Evolutionary conservation across 2,888 invertebrate genomes (phyloP).

Genomic region (Drosophila sordidapex): DNA sequence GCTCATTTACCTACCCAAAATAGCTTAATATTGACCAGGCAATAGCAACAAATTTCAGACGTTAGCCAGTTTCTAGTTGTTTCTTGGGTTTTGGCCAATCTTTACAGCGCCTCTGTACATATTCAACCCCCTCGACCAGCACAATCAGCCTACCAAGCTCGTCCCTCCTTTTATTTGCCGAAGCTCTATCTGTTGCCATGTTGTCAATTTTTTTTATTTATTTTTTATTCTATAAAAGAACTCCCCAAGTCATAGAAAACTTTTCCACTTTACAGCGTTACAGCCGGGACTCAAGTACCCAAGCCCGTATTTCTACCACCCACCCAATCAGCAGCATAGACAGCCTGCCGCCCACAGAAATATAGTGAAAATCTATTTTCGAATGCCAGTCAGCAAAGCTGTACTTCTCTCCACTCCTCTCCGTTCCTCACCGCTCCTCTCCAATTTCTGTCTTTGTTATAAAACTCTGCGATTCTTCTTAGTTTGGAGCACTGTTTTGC

Average conservation of each 20-base stretch:
- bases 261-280: constrained; percentile 72
- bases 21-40: constrained; percentile 61
- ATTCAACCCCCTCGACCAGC: background rate
- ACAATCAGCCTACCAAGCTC: background rate
- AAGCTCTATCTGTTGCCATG: constrained; percentile 32
- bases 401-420: background rate
- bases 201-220: constrained; percentile 8
- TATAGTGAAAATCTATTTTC: constrained; percentile 76
- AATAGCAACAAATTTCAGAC: constrained; percentile 27
- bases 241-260: constrained; percentile 49
- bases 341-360: constrained; percentile 34
- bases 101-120: constrained; percentile 1
- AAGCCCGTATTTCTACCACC: background rate
- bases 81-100: constrained; percentile 2
- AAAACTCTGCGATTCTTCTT: background rate
- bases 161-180: constrained; percentile 5
- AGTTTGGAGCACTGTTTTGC: constrained; percentile 32
- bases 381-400: constrained; percentile 65
- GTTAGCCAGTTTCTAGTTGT: constrained; percentile 31
- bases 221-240: constrained; percentile 24
- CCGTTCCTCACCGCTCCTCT: background rate
- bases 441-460: background rate
- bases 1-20: constrained; percentile 43
- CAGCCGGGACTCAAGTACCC: constrained; percentile 20
- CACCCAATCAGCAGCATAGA: constrained; percentile 4